These are phyloP conservation scores for Euleptes europaea DNA, from an alignment of 2,113 vertebrate genomes.

Conservation along the genomic window DNA sequence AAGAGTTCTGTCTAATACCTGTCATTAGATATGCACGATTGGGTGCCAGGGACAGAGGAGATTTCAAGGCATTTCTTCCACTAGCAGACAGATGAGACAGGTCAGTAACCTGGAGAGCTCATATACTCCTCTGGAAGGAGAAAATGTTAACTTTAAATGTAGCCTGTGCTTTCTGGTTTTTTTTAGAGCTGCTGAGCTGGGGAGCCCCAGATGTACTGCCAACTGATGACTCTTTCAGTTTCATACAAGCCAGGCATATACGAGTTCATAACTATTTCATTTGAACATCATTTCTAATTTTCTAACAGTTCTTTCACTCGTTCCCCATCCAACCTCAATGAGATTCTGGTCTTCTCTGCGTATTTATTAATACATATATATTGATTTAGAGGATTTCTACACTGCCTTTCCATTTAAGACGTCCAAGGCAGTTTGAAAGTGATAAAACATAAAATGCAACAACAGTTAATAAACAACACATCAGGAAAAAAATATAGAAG, in stretches of 20 bases:
- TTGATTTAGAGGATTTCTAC: background rate
- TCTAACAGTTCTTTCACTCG: background rate
- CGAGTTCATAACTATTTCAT: background rate
- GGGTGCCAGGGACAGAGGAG: background rate
- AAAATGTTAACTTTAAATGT: constrained; percentile 29
- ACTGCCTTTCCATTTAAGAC: background rate
- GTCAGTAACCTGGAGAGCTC: background rate
- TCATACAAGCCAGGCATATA: background rate
- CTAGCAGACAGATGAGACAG: background rate
- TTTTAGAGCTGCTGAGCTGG: background rate
- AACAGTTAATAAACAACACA: too few relatives aligned
- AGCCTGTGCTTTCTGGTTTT: constrained; percentile 30
- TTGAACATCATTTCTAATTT: background rate
- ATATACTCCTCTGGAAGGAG: constrained; percentile 11
- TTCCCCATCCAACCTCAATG: background rate
- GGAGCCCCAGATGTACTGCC: background rate
- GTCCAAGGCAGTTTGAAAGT: too few relatives aligned
- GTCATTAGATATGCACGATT: background rate
- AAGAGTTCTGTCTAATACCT: background rate
- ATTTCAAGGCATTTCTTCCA: background rate
- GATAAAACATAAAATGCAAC: too few relatives aligned
- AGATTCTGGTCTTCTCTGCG: background rate
- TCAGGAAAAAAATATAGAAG: too few relatives aligned
- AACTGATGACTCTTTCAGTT: constrained; percentile 1
- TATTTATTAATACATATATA: too few relatives aligned